Percentiles rank a stretch among this genome's conserved stretches.
These are phyloP conservation scores for Lithophane ornitopus DNA, from an alignment of 2,888 invertebrate genomes.

Conservation along the genomic window DNA sequence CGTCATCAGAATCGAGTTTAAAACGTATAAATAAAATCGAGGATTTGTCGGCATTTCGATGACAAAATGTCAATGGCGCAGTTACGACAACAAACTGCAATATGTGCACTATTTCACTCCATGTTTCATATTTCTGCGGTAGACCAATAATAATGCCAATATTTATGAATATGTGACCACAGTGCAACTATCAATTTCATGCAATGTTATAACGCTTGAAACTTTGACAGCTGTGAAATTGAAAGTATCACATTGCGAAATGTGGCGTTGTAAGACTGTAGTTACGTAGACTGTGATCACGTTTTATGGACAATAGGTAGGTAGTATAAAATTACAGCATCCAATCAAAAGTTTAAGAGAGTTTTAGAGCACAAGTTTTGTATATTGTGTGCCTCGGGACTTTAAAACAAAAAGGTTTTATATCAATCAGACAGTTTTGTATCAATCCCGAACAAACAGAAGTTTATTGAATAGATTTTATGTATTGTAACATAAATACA, in stretches of 20 bases:
- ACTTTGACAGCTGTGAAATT: slow-evolving; percentile 43
- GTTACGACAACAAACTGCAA: slow-evolving; percentile 23
- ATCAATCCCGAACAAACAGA: slow-evolving; percentile 12
- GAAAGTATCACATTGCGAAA: not conserved
- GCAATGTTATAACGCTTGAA: slow-evolving; percentile 1
- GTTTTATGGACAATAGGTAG: not conserved
- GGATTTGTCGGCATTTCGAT: slow-evolving; percentile 22
- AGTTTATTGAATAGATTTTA: slow-evolving; percentile 1
- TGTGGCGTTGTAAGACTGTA: not conserved
- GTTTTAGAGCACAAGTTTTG: slow-evolving; percentile 21
- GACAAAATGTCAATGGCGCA: slow-evolving; percentile 46
- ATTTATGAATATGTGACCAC: slow-evolving; percentile 36
- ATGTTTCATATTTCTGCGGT: slow-evolving; percentile 36
- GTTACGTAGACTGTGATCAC: not conserved
- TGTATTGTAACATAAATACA: not conserved
- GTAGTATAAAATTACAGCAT: not conserved
- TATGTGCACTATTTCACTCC: slow-evolving; percentile 21
- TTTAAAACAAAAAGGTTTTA: slow-evolving; percentile 41
- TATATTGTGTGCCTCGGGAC: slow-evolving; percentile 17
- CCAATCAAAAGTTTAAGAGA: slow-evolving; percentile 32
- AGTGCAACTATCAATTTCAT: slow-evolving; percentile 24
- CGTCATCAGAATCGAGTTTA: not conserved
- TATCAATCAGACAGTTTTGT: slow-evolving; percentile 20
- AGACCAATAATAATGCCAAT: slow-evolving; percentile 33
- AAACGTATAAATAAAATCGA: slow-evolving; percentile 15